Evolutionary conservation across 2,797 vertebrate genomes (phyloP).

Genomic region (Eulemur albifrons): DNA sequence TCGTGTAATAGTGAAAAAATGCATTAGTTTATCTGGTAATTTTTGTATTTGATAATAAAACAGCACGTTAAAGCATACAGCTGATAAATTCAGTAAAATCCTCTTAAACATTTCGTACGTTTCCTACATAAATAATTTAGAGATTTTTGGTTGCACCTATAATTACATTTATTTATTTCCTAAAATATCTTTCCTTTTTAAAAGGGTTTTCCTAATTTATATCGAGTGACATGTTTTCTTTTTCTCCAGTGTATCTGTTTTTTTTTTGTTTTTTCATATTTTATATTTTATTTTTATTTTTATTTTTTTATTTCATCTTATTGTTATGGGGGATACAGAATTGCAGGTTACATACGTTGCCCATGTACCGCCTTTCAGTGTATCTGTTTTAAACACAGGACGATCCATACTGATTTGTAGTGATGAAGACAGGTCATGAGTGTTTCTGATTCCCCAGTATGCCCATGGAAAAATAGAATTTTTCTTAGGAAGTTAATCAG

Average conservation of each 20-base stretch:
- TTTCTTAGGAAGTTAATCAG: constrained; percentile 15
- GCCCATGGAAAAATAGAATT: neutral
- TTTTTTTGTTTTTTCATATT: no score
- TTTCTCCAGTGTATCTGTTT: neutral
- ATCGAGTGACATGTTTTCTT: neutral
- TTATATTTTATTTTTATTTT: no score
- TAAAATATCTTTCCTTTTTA: neutral
- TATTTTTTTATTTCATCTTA: no score
- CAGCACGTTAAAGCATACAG: neutral
- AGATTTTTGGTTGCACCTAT: neutral
- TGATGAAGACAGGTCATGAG: neutral
- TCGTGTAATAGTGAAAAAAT: neutral
- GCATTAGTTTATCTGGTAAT: neutral
- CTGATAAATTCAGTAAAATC: neutral
- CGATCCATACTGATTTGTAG: neutral
- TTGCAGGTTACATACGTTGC: no score
- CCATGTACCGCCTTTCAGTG: no score
- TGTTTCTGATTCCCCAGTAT: neutral
- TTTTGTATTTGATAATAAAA: constrained; percentile 1
- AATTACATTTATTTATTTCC: neutral
- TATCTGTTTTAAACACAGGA: neutral
- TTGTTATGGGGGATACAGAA: no score
- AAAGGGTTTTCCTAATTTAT: neutral
- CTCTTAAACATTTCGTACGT: neutral
- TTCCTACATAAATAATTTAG: neutral